phyloP scores from a whole-genome alignment of 2,888 invertebrate species.

The Andricus quercusramuli region DNA sequence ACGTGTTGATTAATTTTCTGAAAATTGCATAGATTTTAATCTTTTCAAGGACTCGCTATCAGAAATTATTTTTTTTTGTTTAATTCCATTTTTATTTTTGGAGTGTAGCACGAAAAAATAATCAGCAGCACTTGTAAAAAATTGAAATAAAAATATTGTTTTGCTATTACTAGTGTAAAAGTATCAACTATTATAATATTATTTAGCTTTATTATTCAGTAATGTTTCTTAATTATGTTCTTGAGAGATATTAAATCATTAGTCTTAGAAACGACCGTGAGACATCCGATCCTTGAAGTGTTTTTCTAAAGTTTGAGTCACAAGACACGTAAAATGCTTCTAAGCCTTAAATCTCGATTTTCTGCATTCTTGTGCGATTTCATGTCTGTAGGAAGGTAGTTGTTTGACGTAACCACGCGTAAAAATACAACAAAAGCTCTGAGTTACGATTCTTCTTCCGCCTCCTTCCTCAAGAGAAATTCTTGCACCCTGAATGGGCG shows the following conservation, averaged over 20 bases:
- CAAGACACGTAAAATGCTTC: conserved; percentile 4
- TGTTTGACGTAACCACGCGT: conserved; percentile 26
- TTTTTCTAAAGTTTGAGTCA: conserved; percentile 5
- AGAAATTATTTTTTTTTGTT: too few relatives aligned
- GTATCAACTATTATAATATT: too few relatives aligned
- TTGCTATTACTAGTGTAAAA: too few relatives aligned
- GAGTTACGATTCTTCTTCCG: conserved; percentile 1
- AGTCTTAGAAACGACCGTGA: not conserved
- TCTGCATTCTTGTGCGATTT: conserved; percentile 6
- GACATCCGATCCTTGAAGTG: conserved; percentile 8
- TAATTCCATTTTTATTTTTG: too few relatives aligned
- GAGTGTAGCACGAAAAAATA: too few relatives aligned
- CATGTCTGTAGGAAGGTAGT: not conserved
- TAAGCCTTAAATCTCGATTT: not conserved
- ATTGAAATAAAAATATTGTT: too few relatives aligned
- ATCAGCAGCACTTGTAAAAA: too few relatives aligned
- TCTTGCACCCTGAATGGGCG: conserved; percentile 20
- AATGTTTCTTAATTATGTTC: not conserved
- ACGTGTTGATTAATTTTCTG: too few relatives aligned
- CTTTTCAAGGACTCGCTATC: too few relatives aligned
- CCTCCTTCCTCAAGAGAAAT: conserved; percentile 21
- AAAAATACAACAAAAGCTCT: conserved; percentile 17
- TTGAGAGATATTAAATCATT: not conserved
- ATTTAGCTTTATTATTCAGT: not conserved
- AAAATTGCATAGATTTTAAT: too few relatives aligned